Percentiles rank a stretch among this genome's conserved stretches.
Evolutionary conservation across 2,113 vertebrate genomes (phyloP).

Genomic region (Monopterus albus): DNA sequence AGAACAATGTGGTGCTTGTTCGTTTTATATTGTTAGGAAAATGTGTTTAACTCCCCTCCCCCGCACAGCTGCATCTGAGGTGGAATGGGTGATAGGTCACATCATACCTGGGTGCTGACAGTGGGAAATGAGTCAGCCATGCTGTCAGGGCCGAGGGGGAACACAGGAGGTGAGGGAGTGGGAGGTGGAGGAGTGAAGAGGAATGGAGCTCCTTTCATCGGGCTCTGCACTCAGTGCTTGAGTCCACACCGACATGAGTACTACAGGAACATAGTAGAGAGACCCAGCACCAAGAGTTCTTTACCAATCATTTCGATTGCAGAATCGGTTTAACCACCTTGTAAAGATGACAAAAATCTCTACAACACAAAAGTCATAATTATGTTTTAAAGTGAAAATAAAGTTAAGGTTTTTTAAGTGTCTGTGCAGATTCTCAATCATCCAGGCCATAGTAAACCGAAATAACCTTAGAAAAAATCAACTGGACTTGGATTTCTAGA

Average conservation of each 20-base stretch:
- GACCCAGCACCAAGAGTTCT: constrained; percentile 12
- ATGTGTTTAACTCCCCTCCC: no score
- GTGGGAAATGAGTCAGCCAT: constrained; percentile 70
- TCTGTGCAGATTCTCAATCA: no score
- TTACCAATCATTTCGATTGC: constrained; percentile 36
- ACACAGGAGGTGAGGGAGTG: constrained; percentile 56
- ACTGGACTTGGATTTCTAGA: no score
- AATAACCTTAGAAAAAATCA: no score
- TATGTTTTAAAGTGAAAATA: constrained; percentile 1
- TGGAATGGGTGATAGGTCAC: constrained; percentile 70
- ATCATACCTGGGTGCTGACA: constrained; percentile 78
- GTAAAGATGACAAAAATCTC: constrained; percentile 30
- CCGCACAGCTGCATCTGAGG: constrained; percentile 68
- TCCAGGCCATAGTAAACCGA: no score
- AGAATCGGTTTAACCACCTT: constrained; percentile 29
- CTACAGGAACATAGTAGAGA: constrained; percentile 43
- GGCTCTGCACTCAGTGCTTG: constrained; percentile 30
- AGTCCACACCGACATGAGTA: constrained; percentile 36
- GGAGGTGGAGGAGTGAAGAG: constrained; percentile 43
- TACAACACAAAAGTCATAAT: constrained; percentile 22
- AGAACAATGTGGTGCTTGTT: no score
- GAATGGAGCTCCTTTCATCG: constrained; percentile 58
- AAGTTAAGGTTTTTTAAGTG: no score
- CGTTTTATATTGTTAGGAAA: no score
- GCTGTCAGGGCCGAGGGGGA: constrained; percentile 48